Evolutionary conservation across 1,140 invertebrate species (phyloP), one percentile per base, ranked within the genome.

Genomic region (Venturia canescens): DNA sequence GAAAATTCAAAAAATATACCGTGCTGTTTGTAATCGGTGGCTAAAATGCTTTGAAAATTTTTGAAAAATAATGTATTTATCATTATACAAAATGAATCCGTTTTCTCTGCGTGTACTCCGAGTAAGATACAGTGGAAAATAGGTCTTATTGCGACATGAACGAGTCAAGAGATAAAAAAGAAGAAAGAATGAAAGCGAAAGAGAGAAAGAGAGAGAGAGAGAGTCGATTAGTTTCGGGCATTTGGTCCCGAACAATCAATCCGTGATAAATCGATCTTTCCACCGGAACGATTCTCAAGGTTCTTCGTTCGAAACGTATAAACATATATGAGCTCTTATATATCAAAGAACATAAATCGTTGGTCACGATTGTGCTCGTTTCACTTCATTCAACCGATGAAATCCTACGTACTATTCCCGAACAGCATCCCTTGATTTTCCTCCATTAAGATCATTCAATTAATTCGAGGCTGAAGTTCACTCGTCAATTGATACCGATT

Each of bases 201-300:
- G 44, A 57, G 27, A 31, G 72, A 75, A 6, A 53, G 44, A 53
- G 71, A 44, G 48, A 74, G 71, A 76, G n/a, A 34, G 72, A 60
- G 72, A 76, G 86, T 83, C 84, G 86, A 87, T 87, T 86, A 85
- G 84, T 87, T 84, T 80, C 85, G 86, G 84, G 83, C 85, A 85
- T 85, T 85, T 86, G 84, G 79, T 72, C 81, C 77, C 63, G 79
- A 83, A 87, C 86, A 87, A 87, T 87, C 78, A 85, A 82, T 85
- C 84, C 81, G 81, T 31, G 74, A 83, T 50, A 71, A 79, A 84
- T 84, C 81, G 86, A 53, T 66, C 48, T 81, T 79, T 84, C 67
- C 85, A 78, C 38, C 81, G 53, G 78, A 77, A 77, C 75, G 75
- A 77, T 66, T 77, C 57, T 77, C 75, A 77, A 77, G 75, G 75